A percentile compares a stretch with the other conserved stretches of the same genome.
Conservation (phyloP, 2,113 vertebrate species). For the Hypocryptadius cinnamomeus region DNA sequence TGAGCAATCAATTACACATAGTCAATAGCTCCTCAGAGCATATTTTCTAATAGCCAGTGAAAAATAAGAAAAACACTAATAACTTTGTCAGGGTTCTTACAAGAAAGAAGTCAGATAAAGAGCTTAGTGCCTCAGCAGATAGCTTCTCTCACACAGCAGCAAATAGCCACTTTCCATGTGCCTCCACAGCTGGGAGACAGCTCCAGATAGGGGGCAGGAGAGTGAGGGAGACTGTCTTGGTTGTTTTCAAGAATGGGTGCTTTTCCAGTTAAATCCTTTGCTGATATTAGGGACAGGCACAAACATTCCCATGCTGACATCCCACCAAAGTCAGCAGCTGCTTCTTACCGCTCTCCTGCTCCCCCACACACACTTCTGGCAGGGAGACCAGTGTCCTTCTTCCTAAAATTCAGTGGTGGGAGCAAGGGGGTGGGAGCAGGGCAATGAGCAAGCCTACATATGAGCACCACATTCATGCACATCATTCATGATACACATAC, state of each 20-base stretch:
- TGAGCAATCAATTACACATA: not conserved
- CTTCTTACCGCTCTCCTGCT: not conserved
- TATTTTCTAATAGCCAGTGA: not conserved
- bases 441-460: not conserved
- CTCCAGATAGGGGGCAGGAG: not conserved
- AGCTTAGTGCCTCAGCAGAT: not conserved
- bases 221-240: not conserved
- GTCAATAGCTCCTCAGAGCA: not conserved
- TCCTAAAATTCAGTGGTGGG: not conserved
- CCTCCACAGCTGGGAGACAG: not conserved
- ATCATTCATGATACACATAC: not conserved
- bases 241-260: not conserved
- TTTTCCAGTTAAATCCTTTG: not conserved
- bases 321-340: not conserved
- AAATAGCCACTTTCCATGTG: not conserved
- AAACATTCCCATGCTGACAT: not conserved
- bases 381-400: not conserved
- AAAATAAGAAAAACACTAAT: not conserved
- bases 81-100: not conserved
- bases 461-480: not conserved
- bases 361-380: accelerated
- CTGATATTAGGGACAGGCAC: not conserved
- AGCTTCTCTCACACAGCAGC: not conserved
- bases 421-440: not conserved
- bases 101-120: not conserved